Evolutionary conservation across 1,140 invertebrate species (phyloP), one percentile per base, ranked within the genome.

Genomic region (Cyrtorhinus lividipennis): DNA sequence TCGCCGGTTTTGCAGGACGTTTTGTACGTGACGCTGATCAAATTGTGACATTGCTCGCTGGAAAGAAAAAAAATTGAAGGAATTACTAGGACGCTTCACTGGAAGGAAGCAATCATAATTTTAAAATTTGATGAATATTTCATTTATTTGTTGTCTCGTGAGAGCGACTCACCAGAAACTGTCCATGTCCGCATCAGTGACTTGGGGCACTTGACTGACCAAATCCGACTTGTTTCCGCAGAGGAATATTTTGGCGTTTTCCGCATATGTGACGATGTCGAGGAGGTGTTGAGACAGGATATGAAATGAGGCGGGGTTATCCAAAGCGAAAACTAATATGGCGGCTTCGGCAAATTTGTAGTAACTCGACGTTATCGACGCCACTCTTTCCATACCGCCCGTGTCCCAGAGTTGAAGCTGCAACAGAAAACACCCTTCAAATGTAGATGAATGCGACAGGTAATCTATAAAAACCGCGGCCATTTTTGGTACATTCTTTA

Each of bases 291-390:
- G 90, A 25, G 90, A 89, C 12, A 94, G 73, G n/a, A 90, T 80
- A 74, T 93, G 89, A 76, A 95, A 93, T 15, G 91, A 92, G 38
- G 90, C 85, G 1, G 88, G 82, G 78, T 92, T 93, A 70, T 94
- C 90, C 63, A 94, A 75, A 27, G 90, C 86, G 76, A 92, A 95
- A 0, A 93, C 90, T 53, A 94, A 75, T 67, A 95, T 87, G 57
- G 90, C 91, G 63, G 88, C 91, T 73, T 93, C 90, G 12, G 90
- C 88, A 78, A 92, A 92, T 77, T 94, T 94, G 70, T 93, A 94
- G 71, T 95, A 95, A 67, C 88, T 91, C 15, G 88, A 91, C 1
- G 90, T 94, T 10, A 95, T 87, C n/a, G 88, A 90, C 24, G 90
- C 90, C 38, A 94, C 89, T 72, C 91, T 79, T 76, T 95, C 91